Base-by-base conservation (phyloP, 2,113 vertebrate genomes). In the Rissa tridactyla region DNA sequence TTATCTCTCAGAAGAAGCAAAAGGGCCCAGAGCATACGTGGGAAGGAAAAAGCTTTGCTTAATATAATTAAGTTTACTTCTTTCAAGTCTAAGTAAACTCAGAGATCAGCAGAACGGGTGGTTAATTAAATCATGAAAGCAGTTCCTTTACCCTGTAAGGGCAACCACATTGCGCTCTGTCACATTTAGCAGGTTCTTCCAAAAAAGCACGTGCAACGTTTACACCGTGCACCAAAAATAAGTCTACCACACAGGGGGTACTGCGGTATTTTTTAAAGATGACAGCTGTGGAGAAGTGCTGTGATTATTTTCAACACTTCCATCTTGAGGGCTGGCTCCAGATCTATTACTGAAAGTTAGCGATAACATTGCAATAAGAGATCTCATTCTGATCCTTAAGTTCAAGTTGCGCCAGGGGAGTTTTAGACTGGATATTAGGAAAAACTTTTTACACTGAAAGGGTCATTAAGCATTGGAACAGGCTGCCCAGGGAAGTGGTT, bases 51-150 rank as follows among this genome's bases (percentile, higher is more conserved):
- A 75, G 52, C 84, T 92, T 94, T 85, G 65, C 88, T 96, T 95
- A 83, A 95, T 87, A 95, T 97, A 98, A 98, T 98, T 97, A 95
- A 76, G 95, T 94, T 96, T 92, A 89, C 82, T 94, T 96, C 93
- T 98, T 98, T 98, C 95, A 97, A 93, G 97, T 96, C 96, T 96
- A 77, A 95, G 86, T 95, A 96, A 97, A 97, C 92, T 76, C 47
- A 2, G 69, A 55, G 46, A 82, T 94, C 79, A 46, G 51, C 47
- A 97, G 92, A 96, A 88, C 7, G 38, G 82, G 69, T 64, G 38
- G 88, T 87, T 98, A 97, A 98, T 97, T 86, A 96, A 92, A 97
- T 97, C 86, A 92, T 30, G 55, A 81, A 77, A 92, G 91, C 71
- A 84, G 87, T 77, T 96, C 82, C 84, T 96, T 92, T 61, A 68